Conservation (phyloP, 2,113 vertebrate species). For the Chamaetylas fuelleborni region DNA sequence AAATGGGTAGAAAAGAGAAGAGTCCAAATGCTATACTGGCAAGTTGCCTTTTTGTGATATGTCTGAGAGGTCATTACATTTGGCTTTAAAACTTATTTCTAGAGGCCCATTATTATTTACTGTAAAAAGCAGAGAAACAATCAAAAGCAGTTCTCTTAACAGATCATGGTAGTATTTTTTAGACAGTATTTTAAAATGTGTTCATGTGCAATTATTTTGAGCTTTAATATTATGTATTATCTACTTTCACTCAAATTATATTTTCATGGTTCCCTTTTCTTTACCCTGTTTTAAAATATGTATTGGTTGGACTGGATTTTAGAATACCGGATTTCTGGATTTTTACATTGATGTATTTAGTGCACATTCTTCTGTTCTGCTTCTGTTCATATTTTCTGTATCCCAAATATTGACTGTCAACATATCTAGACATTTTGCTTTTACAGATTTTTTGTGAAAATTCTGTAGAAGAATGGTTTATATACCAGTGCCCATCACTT, state of each 20-base stretch:
- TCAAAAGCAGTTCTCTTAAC: background rate
- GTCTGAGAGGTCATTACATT: background rate
- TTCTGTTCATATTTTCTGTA: background rate
- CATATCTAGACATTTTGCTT: background rate
- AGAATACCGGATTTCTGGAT: background rate
- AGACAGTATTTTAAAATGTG: background rate
- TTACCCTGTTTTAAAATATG: background rate
- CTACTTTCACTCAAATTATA: background rate
- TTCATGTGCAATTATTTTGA: background rate
- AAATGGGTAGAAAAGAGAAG: accelerated
- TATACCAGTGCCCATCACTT: background rate
- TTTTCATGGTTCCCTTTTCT: background rate
- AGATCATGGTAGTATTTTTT: background rate
- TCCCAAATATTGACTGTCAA: background rate
- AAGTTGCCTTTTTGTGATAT: background rate
- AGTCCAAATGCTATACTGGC: background rate
- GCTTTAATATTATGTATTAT: background rate
- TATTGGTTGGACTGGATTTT: background rate
- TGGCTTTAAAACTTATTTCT: background rate
- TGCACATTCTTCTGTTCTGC: background rate
- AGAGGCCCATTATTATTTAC: background rate
- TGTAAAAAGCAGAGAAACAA: background rate
- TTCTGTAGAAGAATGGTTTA: background rate
- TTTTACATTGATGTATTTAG: background rate
- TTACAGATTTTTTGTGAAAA: background rate